These are phyloP conservation scores for Unio delphinus DNA, from an alignment of 2,888 invertebrate species.

Conservation along the genomic window DNA sequence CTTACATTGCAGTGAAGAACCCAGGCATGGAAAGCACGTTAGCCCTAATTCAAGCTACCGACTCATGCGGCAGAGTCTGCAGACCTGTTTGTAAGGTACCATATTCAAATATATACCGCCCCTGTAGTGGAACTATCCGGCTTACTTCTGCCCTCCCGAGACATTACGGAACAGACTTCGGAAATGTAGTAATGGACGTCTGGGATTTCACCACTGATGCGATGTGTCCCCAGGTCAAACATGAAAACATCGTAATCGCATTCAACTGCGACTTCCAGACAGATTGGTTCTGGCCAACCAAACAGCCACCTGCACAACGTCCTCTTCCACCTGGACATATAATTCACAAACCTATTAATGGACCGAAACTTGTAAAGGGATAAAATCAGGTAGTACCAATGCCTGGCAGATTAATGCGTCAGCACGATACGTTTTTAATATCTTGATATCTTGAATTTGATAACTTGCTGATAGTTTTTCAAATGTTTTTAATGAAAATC, in stretches of 20 bases:
- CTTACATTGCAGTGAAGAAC: constrained; percentile 50
- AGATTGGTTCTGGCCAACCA: constrained; percentile 42
- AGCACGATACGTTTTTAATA: too few relatives aligned
- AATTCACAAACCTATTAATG: too few relatives aligned
- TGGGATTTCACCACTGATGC: constrained; percentile 47
- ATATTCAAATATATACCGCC: constrained; percentile 34
- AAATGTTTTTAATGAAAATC: too few relatives aligned
- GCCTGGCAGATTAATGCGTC: too few relatives aligned
- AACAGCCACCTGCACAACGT: constrained; percentile 3
- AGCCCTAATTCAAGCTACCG: constrained; percentile 50
- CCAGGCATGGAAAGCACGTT: constrained; percentile 29
- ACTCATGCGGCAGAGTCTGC: constrained; percentile 59
- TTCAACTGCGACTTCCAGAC: constrained; percentile 61
- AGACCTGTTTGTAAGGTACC: constrained; percentile 55
- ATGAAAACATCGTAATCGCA: constrained; percentile 49
- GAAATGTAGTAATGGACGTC: constrained; percentile 47
- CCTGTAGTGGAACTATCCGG: constrained; percentile 54
- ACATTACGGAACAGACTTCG: constrained; percentile 49
- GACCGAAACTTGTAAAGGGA: too few relatives aligned
- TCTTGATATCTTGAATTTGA: too few relatives aligned
- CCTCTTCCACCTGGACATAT: too few relatives aligned
- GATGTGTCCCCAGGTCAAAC: constrained; percentile 46
- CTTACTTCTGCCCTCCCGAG: constrained; percentile 35
- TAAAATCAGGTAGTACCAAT: too few relatives aligned
- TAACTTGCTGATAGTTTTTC: too few relatives aligned